Percentiles rank a stretch among this genome's conserved stretches.
Conservation (phyloP, 2,797 vertebrate species). For the Setipinna tenuifilis region DNA sequence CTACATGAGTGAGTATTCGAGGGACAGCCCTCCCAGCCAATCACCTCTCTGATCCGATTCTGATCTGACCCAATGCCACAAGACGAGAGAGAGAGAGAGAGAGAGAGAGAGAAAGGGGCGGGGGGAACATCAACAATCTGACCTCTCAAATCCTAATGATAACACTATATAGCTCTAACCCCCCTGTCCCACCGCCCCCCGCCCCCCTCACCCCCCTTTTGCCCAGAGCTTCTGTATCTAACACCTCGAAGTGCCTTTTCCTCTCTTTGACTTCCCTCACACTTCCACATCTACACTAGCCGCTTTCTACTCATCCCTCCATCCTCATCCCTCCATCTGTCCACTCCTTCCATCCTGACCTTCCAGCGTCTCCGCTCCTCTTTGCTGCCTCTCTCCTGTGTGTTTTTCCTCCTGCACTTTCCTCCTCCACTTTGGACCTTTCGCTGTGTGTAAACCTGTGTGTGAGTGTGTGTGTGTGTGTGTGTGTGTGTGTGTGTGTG, state of each 20-base stretch:
- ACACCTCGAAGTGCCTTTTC: slow-evolving; percentile 22
- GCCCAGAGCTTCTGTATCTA: not conserved
- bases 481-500: slow-evolving; percentile 13
- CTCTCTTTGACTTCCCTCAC: slow-evolving; percentile 26
- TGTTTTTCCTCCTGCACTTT: not conserved
- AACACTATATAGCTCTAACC: slow-evolving; percentile 19
- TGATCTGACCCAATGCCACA: slow-evolving; percentile 51
- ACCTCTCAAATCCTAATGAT: slow-evolving; percentile 51
- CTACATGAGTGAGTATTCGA: slow-evolving; percentile 92
- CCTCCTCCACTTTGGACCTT: slow-evolving; percentile 10
- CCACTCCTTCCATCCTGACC: not conserved
- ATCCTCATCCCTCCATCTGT: slow-evolving; percentile 32
- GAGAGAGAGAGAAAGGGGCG: slow-evolving; percentile 24
- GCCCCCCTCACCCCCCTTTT: too few species aligned
- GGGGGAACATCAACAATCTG: slow-evolving; percentile 28
- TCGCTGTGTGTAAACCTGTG: not conserved
- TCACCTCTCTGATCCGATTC: slow-evolving; percentile 43
- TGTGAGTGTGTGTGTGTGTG: slow-evolving; percentile 28
- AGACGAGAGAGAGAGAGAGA: slow-evolving; percentile 6
- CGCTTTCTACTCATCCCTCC: slow-evolving; percentile 1
- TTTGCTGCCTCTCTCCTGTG: not conserved
- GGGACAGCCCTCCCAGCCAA: slow-evolving; percentile 41
- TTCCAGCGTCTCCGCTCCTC: slow-evolving; percentile 27
- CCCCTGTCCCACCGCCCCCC: not conserved
- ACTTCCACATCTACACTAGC: slow-evolving; percentile 9